Conservation (phyloP, 2,113 vertebrate species). For the Zingel zingel region DNA sequence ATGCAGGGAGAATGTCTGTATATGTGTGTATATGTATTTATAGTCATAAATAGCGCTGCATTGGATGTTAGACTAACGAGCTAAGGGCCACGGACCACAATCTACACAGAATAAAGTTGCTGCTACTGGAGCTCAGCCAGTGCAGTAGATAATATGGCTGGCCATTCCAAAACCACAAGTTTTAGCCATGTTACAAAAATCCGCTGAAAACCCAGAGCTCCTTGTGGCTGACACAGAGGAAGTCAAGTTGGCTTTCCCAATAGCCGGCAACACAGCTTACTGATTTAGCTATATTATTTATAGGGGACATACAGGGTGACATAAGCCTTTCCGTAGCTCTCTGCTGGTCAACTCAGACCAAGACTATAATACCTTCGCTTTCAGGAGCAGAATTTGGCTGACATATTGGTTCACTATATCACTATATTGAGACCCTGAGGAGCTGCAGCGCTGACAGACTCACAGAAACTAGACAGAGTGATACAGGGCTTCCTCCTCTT, state of each 20-base stretch:
- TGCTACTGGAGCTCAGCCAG: constrained; percentile 36
- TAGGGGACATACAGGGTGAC: constrained; percentile 23
- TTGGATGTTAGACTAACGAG: constrained; percentile 36
- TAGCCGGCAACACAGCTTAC: constrained; percentile 19
- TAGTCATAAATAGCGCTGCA: constrained; percentile 38
- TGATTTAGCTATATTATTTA: constrained; percentile 22
- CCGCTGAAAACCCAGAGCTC: constrained; percentile 24
- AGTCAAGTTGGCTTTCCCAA: constrained; percentile 21
- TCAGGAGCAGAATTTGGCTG: constrained; percentile 28
- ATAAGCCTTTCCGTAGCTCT: neutral
- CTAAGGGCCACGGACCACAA: constrained; percentile 36
- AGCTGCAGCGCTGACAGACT: constrained; percentile 50
- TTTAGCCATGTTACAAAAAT: constrained; percentile 39
- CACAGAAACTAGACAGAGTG: constrained; percentile 42
- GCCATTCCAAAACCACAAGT: constrained; percentile 40
- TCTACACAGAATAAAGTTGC: constrained; percentile 32
- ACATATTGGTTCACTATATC: constrained; percentile 35
- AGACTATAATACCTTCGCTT: neutral
- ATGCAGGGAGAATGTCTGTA: no score
- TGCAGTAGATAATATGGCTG: constrained; percentile 34
- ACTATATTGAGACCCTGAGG: constrained; percentile 27
- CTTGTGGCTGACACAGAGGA: constrained; percentile 28
- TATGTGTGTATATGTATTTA: no score
- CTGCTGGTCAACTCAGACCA: constrained; percentile 14
- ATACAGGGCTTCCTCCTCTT: constrained; percentile 42